phyloP scores from a whole-genome alignment of 1,140 invertebrate species.

The Carcinoscorpius rotundicauda region DNA sequence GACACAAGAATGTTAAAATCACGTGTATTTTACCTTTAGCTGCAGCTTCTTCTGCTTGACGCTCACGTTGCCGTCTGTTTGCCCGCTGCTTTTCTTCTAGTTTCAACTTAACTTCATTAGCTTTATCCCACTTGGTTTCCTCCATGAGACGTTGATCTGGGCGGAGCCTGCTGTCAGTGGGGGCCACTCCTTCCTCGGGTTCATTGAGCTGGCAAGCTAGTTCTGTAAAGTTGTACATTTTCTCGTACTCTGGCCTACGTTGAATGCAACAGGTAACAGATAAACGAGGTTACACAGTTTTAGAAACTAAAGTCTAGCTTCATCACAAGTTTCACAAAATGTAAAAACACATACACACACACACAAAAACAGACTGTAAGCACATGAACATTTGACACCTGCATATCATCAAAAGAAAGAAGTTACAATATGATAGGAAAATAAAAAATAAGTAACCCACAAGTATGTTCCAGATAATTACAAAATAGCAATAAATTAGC shows the following conservation, averaged over 20 bases:
- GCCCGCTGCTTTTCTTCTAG: slow-evolving; percentile 41
- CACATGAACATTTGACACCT: not conserved
- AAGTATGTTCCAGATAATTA: too few species aligned
- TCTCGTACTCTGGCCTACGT: slow-evolving; percentile 31
- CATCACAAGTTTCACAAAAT: slow-evolving; percentile 12
- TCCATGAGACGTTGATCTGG: slow-evolving; percentile 45
- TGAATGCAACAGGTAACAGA: slow-evolving; percentile 3
- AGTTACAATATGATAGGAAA: too few species aligned
- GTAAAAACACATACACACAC: slow-evolving; percentile 2
- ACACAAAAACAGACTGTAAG: not conserved
- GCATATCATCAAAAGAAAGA: too few species aligned
- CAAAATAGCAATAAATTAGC: too few species aligned
- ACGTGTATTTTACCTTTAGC: slow-evolving; percentile 37
- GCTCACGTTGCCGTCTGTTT: slow-evolving; percentile 54
- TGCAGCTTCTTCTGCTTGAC: slow-evolving; percentile 62
- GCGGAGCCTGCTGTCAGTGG: slow-evolving; percentile 39
- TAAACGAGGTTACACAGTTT: slow-evolving; percentile 7
- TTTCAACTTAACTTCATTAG: slow-evolving; percentile 36
- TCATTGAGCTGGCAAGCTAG: slow-evolving; percentile 78
- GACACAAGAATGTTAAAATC: too few species aligned
- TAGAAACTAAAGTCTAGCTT: slow-evolving; percentile 13
- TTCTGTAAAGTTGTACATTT: slow-evolving; percentile 39
- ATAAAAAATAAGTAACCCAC: too few species aligned
- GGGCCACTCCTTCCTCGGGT: slow-evolving; percentile 39
- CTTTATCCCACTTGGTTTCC: slow-evolving; percentile 41